Conservation (phyloP, 2,797 vertebrate genomes). For the Acanthurus lineatus region DNA sequence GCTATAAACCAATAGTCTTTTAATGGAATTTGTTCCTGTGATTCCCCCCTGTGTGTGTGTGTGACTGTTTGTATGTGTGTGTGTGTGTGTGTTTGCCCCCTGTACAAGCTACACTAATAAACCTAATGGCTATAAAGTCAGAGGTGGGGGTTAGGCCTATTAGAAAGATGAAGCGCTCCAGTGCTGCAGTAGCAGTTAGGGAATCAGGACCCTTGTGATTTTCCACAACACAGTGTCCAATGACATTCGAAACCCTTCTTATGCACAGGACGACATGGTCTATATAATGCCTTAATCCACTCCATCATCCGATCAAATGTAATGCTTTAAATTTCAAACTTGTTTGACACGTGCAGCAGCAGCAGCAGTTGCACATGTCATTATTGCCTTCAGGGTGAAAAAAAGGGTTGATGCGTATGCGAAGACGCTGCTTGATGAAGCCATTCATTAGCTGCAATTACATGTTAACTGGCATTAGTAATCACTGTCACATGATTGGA, state of each 20-base stretch:
- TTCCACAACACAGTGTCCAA: conserved; percentile 12
- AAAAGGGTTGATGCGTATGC: conserved; percentile 12
- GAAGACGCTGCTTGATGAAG: conserved; percentile 25
- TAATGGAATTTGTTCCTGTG: conserved; percentile 76
- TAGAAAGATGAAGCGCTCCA: conserved; percentile 55
- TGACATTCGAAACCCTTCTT: conserved; percentile 49
- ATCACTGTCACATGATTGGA: conserved; percentile 19
- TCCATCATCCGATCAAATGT: conserved; percentile 48
- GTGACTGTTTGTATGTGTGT: conserved; percentile 7
- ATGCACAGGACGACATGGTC: conserved; percentile 18
- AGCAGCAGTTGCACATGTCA: conserved; percentile 28
- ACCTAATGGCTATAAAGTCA: conserved; percentile 75
- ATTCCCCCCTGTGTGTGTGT: conserved; percentile 33
- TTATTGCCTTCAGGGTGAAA: conserved; percentile 8
- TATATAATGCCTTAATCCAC: conserved; percentile 52
- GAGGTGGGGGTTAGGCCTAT: conserved; percentile 60
- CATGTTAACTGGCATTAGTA: conserved; percentile 44
- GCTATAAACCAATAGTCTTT: conserved; percentile 72
- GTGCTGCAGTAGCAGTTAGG: conserved; percentile 48
- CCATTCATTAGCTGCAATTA: conserved; percentile 51
- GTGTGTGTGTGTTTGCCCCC: background rate
- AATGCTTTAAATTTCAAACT: conserved; percentile 42
- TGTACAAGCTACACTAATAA: conserved; percentile 73
- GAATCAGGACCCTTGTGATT: conserved; percentile 37
- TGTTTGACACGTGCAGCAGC: background rate